Evolutionary conservation across 2,113 vertebrate genomes (phyloP), one percentile per base, ranked within the genome.

Genomic region (Apodemus sylvaticus): DNA sequence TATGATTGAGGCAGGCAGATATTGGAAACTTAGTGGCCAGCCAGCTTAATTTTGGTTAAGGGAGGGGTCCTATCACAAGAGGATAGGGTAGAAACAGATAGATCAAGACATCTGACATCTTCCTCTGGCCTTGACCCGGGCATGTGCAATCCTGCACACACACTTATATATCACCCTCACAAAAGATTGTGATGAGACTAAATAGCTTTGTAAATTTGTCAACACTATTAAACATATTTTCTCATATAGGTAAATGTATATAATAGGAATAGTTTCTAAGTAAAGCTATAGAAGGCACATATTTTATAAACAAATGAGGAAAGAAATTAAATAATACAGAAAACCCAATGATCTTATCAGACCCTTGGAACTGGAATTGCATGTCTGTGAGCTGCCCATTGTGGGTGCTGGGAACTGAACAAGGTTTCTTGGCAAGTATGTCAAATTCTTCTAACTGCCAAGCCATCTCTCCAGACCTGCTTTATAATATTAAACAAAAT

Each of bases 401-500:
- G 55, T 42, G 36, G 79, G 79, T 83, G 79, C 36, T 60, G 36
- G 22, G 24, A 83, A 60, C 22, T 17, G 22, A 42, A 17, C 79
- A 12, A 24, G 22, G 22, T 20, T 60, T 26, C 22, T 62, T 13
- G 60, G 22, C n/a, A 17, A 39, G 55, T 60, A 36, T 60, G 55
- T 24, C 53, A 60, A 42, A 22, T 39, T 83, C n/a, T 39, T 60
- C 79, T 16, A 60, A 29, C 2, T 13, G 5, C 55, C 36, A 82
- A 39, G 22, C 3, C 6, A 39, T 42, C n/a, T 42, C 7, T 42
- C 12, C 55, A 60, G 36, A 42, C n/a, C 0, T 24, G 39, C 13
- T 62, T 82, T 60, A 60, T 16, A 60, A 86, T 3, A 36, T 31
- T 74, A 78, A 96, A 93, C 60, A 14, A 97, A 96, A 93, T 20